Conservation (phyloP, 2,888 invertebrate species). For the Philopedon plagiatum region DNA sequence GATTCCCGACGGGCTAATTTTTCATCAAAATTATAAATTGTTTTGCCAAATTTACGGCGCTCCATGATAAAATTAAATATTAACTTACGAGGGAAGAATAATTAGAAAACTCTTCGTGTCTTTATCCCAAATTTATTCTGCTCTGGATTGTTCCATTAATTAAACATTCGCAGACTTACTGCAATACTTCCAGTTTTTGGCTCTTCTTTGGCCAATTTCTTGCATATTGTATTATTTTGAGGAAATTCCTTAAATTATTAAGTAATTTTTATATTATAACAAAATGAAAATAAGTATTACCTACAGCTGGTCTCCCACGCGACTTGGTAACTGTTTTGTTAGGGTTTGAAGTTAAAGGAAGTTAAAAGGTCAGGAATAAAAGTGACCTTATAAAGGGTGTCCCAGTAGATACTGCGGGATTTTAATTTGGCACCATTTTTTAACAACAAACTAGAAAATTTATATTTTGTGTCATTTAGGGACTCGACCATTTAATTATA, state of each 20-base stretch:
- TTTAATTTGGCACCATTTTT: too few species aligned
- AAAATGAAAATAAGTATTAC: too few species aligned
- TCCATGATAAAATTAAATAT: conserved; percentile 50
- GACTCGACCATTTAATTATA: too few species aligned
- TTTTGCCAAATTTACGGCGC: conserved; percentile 50
- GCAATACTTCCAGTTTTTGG: conserved; percentile 10
- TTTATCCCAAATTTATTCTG: conserved; percentile 50
- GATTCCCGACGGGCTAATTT: conserved; percentile 43
- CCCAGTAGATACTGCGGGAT: too few species aligned
- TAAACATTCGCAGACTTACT: conserved; percentile 41
- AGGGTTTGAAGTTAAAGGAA: too few species aligned
- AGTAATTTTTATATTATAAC: too few species aligned
- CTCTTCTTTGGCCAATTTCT: neutral
- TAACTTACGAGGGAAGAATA: conserved; percentile 51
- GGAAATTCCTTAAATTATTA: neutral
- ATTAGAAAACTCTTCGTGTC: conserved; percentile 51
- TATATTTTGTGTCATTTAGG: too few species aligned
- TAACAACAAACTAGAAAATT: too few species aligned
- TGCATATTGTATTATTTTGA: neutral
- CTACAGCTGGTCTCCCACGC: too few species aligned
- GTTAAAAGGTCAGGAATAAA: too few species aligned
- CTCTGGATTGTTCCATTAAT: conserved; percentile 45
- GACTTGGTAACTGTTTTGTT: too few species aligned
- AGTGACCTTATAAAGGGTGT: too few species aligned
- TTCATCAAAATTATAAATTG: conserved; percentile 52